Percentiles rank a stretch among this genome's conserved stretches.
Conservation (phyloP, 2,113 vertebrate genomes). For the Anser brachyrhynchus region DNA sequence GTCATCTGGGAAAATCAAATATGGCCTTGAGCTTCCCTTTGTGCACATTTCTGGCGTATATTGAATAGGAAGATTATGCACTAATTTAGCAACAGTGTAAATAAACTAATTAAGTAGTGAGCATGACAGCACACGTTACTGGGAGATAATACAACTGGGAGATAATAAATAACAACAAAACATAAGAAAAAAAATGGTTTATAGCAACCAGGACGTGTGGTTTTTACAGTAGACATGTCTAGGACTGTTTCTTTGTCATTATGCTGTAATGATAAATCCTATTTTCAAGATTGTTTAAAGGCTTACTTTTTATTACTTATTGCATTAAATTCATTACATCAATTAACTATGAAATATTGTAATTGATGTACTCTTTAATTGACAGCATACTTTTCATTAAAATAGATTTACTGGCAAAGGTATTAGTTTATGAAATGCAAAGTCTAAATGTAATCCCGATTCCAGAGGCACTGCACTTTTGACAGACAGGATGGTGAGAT, state of each 20-base stretch:
- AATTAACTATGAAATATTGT: neutral
- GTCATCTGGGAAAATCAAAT: neutral
- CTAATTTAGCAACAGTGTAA: constrained; percentile 13
- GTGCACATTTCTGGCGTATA: neutral
- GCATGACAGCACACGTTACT: neutral
- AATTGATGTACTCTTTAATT: neutral
- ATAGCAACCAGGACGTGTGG: neutral
- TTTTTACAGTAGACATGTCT: constrained; percentile 11
- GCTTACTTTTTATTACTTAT: neutral
- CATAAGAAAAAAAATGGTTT: neutral
- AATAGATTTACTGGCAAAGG: neutral
- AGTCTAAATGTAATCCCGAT: neutral
- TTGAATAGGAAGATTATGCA: constrained; percentile 17
- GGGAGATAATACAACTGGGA: constrained; percentile 28
- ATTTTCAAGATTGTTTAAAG: neutral
- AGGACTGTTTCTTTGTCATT: constrained; percentile 21
- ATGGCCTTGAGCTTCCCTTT: neutral
- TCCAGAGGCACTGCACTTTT: neutral
- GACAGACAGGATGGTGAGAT: neutral
- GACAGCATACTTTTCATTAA: constrained; percentile 5
- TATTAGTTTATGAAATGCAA: neutral
- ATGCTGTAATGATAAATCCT: neutral
- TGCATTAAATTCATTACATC: neutral
- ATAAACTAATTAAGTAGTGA: constrained; percentile 46
- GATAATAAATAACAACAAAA: neutral